phyloP scores from a whole-genome alignment of 2,797 vertebrate genomes.

The Cheirogaleus major region DNA sequence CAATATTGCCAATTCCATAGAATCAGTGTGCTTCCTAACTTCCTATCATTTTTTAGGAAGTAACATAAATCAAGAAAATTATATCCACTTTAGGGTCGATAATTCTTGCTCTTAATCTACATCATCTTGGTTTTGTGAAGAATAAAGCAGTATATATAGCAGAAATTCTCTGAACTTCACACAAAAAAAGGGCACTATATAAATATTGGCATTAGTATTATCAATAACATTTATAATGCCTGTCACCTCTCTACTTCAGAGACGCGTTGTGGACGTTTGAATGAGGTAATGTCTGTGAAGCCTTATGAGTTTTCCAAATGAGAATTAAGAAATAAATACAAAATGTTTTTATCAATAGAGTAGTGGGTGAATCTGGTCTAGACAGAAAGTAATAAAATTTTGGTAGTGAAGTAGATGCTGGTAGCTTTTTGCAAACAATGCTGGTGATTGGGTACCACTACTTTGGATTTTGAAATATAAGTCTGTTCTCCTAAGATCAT shows the following conservation, averaged over 20 bases:
- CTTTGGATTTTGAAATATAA: background rate
- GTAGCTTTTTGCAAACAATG: background rate
- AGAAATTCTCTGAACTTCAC: background rate
- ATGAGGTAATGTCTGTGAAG: slow-evolving; percentile 72
- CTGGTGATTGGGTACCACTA: background rate
- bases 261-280: slow-evolving; percentile 28
- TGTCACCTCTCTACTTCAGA: slow-evolving; percentile 40
- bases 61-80: background rate
- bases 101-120: background rate
- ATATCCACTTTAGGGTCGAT: background rate
- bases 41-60: background rate
- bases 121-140: background rate
- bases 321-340: slow-evolving; percentile 57
- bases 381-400: slow-evolving; percentile 63
- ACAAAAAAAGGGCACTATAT: background rate
- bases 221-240: slow-evolving; percentile 45
- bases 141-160: background rate
- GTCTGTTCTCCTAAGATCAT: background rate
- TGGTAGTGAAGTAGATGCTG: background rate
- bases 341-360: slow-evolving; percentile 58
- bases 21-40: background rate
- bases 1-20: background rate
- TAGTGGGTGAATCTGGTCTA: slow-evolving; percentile 54
- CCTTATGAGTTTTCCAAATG: background rate
- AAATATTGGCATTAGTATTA: slow-evolving; percentile 43